Conservation (phyloP, 2,797 vertebrate species). For the Lepilemur ruficaudatus region DNA sequence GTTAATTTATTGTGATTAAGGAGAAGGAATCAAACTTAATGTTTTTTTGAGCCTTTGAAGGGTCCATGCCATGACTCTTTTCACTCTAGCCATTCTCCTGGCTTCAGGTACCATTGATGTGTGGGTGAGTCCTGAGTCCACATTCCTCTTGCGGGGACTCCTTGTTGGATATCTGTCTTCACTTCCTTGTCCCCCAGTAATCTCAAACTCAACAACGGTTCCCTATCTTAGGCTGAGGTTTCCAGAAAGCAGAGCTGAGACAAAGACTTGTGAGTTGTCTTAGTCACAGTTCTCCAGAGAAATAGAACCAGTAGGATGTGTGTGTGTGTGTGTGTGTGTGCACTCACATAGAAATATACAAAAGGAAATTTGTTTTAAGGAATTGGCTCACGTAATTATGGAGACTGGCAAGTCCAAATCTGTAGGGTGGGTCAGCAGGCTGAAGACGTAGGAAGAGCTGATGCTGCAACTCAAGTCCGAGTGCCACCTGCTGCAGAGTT, state of each 20-base stretch:
- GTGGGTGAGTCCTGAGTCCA: background rate
- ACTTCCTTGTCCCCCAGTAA: background rate
- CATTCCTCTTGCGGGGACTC: background rate
- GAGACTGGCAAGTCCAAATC: background rate
- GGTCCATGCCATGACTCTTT: background rate
- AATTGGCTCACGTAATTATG: background rate
- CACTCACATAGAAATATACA: background rate
- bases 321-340: background rate
- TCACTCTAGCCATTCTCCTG: background rate
- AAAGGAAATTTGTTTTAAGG: background rate
- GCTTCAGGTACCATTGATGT: background rate
- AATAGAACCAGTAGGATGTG: background rate
- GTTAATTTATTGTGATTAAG: background rate
- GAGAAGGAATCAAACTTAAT: background rate
- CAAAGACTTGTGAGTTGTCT: background rate
- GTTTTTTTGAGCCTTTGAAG: background rate
- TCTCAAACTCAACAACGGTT: background rate
- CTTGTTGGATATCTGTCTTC: background rate
- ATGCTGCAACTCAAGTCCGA: background rate
- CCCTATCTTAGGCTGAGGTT: background rate
- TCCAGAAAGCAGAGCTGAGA: background rate
- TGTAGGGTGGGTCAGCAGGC: background rate
- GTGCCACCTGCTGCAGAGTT: background rate
- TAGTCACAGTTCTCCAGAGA: background rate
- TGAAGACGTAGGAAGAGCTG: background rate